Evolutionary conservation across 2,888 invertebrate species (phyloP), one percentile per base, ranked within the genome.

Genomic region (Heliconius sara): DNA sequence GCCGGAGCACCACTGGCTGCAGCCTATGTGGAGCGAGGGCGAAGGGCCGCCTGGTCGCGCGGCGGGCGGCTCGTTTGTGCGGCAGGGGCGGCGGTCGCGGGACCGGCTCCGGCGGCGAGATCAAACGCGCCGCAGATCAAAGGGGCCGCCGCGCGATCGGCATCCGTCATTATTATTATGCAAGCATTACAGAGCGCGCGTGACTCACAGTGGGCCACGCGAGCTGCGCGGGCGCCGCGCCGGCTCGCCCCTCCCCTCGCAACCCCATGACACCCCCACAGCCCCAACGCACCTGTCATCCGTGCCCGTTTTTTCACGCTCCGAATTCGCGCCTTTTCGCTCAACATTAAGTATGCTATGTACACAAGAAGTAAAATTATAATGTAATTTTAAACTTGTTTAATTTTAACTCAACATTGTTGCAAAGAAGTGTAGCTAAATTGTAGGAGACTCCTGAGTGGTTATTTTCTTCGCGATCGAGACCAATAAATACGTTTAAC

Each of bases 161-260:
- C 95, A 95, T 95, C 95, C 95, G 95, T 95, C 95, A 95, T 95
- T 95, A 95, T 95, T 95, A 95, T 95, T 95, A 95, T 95, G 95
- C 95, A 95, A 95, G 95, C 95, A 95, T 95, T 95, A 95, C 94
- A 91, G 92, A 93, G 92, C 93, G 95, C 94, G 94, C 95, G 95
- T 95, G 95, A 95, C 93, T 95, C 93, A 90, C 91, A 92, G 94
- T 93, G 92, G 92, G 93, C 93, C 94, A 94, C 95, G 95, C 94
- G 94, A 93, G 93, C 85, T 88, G 91, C 92, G 92, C 93, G 93
- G 93, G 93, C 93, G 92, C 92, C 91, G 89, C 86, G 85, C 87
- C 85, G 86, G 84, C 86, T 86, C 78, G 84, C 84, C 85, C 81
- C 88, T 85, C 87, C 86, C 86, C 84, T 85, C 83, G 84, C 80